phyloP scores from a whole-genome alignment of 2,113 vertebrate species.

The Oreotragus oreotragus region DNA sequence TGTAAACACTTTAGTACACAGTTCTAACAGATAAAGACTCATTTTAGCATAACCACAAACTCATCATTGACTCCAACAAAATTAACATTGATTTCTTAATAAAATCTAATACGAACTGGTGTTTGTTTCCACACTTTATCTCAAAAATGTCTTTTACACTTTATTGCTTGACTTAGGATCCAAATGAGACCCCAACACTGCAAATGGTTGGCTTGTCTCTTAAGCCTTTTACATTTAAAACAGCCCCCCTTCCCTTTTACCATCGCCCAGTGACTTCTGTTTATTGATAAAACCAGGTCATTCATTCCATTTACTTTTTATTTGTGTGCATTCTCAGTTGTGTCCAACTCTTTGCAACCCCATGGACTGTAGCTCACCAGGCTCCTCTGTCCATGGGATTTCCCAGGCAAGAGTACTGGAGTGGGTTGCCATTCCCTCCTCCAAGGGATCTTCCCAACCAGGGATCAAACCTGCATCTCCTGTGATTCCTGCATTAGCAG shows the following conservation, averaged over 20 bases:
- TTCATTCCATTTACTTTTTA: neutral
- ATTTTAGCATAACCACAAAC: neutral
- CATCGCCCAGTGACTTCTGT: neutral
- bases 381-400: neutral
- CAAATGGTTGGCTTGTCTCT: neutral
- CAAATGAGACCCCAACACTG: accelerated
- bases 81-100: neutral
- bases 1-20: accelerated
- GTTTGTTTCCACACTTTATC: neutral
- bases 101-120: neutral
- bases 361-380: neutral
- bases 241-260: accelerated
- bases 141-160: neutral
- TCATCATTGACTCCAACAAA: neutral
- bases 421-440: neutral
- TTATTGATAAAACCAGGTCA: neutral
- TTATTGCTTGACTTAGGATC: neutral
- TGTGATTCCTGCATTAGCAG: neutral
- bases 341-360: neutral
- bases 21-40: neutral
- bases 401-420: neutral
- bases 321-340: neutral
- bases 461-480: neutral
- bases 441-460: neutral
- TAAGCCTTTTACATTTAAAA: too few relatives aligned